phyloP scores from a whole-genome alignment of 2,797 vertebrate species.

The Poecilia gillii region DNA sequence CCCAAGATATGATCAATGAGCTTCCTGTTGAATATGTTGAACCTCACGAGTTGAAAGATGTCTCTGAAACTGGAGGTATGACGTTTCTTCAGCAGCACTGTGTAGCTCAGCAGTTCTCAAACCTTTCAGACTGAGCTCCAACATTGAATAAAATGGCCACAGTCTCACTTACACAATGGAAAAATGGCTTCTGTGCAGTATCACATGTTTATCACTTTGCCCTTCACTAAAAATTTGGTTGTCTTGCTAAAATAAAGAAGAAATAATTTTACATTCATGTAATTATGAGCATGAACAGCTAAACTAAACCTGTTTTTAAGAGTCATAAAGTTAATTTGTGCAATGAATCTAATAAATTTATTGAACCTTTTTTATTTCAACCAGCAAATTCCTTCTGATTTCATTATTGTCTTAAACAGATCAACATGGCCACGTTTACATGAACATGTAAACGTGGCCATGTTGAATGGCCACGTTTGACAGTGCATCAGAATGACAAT shows the following conservation, averaged over 20 bases:
- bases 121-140: not conserved
- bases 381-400: no score
- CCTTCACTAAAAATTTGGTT: not conserved
- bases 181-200: not conserved
- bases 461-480: no score
- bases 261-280: not conserved
- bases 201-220: not conserved
- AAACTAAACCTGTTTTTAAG: not conserved
- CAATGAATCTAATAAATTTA: not conserved
- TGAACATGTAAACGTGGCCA: no score
- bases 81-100: not conserved
- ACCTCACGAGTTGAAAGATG: slow-evolving; percentile 92
- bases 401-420: no score
- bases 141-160: not conserved
- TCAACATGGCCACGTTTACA: no score
- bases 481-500: no score
- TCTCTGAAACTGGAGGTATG: slow-evolving; percentile 90
- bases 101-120: not conserved
- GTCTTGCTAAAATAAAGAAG: not conserved
- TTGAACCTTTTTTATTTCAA: not conserved
- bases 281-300: not conserved
- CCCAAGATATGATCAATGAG: slow-evolving; percentile 94
- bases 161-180: no score
- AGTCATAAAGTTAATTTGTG: not conserved
- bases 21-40: slow-evolving; percentile 96